phyloP scores from a whole-genome alignment of 2,113 vertebrate genomes.

The Redunca redunca region DNA sequence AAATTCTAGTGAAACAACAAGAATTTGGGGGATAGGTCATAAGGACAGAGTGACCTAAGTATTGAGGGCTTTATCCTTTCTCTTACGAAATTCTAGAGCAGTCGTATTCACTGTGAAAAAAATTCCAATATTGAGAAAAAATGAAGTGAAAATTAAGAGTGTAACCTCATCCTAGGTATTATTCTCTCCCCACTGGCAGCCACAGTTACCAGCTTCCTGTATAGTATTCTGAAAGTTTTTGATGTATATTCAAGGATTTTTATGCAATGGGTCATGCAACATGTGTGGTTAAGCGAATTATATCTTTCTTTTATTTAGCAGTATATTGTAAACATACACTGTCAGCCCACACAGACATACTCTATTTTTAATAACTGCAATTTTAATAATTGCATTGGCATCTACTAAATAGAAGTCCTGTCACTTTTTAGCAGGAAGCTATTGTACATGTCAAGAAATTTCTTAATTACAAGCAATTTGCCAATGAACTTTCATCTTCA shows the following conservation, averaged over 20 bases:
- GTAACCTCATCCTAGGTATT: neutral
- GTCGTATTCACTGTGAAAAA: neutral
- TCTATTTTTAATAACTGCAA: neutral
- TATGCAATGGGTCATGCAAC: neutral
- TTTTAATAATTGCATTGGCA: neutral
- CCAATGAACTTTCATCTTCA: neutral
- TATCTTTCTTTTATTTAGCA: neutral
- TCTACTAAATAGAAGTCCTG: neutral
- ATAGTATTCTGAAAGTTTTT: neutral
- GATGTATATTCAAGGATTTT: neutral
- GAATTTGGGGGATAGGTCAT: neutral
- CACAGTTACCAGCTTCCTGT: neutral
- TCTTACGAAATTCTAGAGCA: neutral
- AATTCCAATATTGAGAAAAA: neutral
- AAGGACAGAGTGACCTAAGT: neutral
- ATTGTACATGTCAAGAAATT: neutral
- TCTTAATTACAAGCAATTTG: neutral
- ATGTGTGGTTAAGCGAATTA: neutral
- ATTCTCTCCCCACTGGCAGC: neutral
- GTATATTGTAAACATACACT: neutral
- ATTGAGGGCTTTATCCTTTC: neutral
- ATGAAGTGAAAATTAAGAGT: neutral
- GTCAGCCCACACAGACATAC: neutral
- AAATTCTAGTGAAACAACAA: constrained; percentile 26
- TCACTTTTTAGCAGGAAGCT: neutral